Conservation (phyloP, 1,140 invertebrate genomes). For the Drosophila triauraria region DNA sequence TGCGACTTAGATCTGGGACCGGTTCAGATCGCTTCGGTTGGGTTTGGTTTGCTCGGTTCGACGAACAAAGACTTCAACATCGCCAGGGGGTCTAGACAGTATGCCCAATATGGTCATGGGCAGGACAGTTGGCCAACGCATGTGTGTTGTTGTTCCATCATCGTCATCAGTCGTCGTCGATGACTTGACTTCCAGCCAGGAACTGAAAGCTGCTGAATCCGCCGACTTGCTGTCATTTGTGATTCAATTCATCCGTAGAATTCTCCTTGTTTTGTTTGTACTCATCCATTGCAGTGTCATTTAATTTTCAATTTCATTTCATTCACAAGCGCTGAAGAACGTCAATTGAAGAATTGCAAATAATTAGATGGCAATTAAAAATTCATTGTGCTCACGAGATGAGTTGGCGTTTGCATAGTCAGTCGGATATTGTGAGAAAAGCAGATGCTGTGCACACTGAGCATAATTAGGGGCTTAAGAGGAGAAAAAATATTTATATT, state of each 20-base stretch:
- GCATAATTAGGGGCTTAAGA: not conserved
- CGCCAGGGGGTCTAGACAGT: slow-evolving; percentile 63
- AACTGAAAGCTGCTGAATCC: slow-evolving; percentile 2
- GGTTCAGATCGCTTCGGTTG: slow-evolving; percentile 43
- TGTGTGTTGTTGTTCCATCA: slow-evolving; percentile 19
- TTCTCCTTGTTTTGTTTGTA: not conserved
- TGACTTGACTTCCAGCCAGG: slow-evolving; percentile 9
- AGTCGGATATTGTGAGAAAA: slow-evolving; percentile 28
- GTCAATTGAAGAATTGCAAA: slow-evolving; percentile 73
- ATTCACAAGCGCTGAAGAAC: slow-evolving; percentile 24
- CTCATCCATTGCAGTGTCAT: not conserved
- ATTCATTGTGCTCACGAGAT: slow-evolving; percentile 56
- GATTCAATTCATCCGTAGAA: slow-evolving; percentile 2
- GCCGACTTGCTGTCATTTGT: not conserved
- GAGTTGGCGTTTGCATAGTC: slow-evolving; percentile 17
- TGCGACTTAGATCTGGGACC: slow-evolving; percentile 38
- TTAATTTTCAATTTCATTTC: slow-evolving; percentile 15
- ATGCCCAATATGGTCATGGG: slow-evolving; percentile 60
- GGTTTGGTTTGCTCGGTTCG: slow-evolving; percentile 17
- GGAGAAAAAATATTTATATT: not conserved
- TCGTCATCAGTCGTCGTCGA: slow-evolving; percentile 18
- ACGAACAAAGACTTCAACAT: slow-evolving; percentile 62
- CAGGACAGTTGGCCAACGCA: slow-evolving; percentile 29
- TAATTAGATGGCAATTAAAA: slow-evolving; percentile 75
- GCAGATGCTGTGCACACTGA: slow-evolving; percentile 2